These are phyloP conservation scores for Gallinago undulata DNA, from an alignment of 2,113 vertebrate genomes.

Conservation along the genomic window DNA sequence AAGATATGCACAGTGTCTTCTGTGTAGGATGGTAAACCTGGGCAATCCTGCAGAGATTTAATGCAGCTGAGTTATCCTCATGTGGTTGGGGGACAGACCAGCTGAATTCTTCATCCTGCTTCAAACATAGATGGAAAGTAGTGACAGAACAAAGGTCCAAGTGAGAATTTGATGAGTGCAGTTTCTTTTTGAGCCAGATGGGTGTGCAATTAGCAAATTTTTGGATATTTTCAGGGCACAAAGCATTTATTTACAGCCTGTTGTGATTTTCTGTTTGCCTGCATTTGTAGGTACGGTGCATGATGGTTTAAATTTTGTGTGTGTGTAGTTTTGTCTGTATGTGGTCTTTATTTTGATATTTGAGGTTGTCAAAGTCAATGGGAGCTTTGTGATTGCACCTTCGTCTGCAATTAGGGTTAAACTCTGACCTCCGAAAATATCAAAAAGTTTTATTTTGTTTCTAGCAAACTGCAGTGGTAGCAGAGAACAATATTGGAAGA, in stretches of 20 bases:
- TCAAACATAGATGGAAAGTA: background rate
- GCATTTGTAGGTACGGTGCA: background rate
- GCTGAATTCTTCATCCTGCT: background rate
- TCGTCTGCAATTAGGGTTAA: background rate
- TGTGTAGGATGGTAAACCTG: background rate
- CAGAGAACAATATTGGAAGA: background rate
- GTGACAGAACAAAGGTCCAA: background rate
- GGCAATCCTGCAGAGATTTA: background rate
- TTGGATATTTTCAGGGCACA: background rate
- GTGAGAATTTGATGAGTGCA: background rate
- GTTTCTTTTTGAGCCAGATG: conserved; percentile 44
- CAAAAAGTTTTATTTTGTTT: background rate
- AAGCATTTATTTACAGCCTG: background rate
- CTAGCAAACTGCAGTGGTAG: background rate
- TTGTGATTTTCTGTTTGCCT: background rate
- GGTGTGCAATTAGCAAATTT: conserved; percentile 52
- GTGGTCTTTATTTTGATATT: background rate
- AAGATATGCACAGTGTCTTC: background rate
- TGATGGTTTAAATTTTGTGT: rapidly evolving
- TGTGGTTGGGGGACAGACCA: background rate
- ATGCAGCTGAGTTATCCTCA: background rate
- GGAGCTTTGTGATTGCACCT: background rate
- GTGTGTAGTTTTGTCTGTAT: background rate
- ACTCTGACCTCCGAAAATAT: background rate
- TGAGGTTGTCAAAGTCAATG: background rate